Conservation (phyloP, 2,888 invertebrate genomes). For the Molanna angustata region DNA sequence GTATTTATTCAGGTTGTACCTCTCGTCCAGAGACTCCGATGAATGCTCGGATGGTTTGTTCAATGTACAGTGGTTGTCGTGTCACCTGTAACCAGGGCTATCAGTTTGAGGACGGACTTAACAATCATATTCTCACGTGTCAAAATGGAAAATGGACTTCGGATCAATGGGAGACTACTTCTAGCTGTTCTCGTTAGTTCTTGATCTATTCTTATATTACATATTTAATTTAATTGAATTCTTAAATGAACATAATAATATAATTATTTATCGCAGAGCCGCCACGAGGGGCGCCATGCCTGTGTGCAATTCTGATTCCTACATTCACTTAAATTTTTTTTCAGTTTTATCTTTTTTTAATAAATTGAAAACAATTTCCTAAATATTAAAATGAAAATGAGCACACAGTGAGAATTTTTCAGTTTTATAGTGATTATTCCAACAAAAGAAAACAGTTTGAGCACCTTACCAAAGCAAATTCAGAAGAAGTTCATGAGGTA, state of each 20-base stretch:
- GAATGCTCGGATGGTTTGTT: slow-evolving; percentile 41
- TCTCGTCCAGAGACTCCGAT: slow-evolving; percentile 38
- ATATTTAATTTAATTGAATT: slow-evolving; percentile 2
- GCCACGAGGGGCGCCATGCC: neutral
- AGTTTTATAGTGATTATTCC: too few species aligned
- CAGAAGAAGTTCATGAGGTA: too few species aligned
- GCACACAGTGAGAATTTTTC: too few species aligned
- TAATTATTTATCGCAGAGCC: neutral
- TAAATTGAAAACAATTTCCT: neutral
- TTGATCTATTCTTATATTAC: slow-evolving; percentile 14
- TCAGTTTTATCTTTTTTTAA: neutral
- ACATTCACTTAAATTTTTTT: neutral
- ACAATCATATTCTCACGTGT: slow-evolving; percentile 48
- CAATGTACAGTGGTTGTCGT: slow-evolving; percentile 48
- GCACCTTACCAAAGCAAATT: too few species aligned
- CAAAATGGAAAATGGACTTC: slow-evolving; percentile 50
- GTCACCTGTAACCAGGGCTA: slow-evolving; percentile 49
- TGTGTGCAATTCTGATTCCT: neutral
- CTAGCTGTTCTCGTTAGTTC: slow-evolving; percentile 62
- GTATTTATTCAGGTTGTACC: too few species aligned
- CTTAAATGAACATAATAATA: slow-evolving; percentile 2
- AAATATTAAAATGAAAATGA: too few species aligned
- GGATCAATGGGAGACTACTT: slow-evolving; percentile 47
- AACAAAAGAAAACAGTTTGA: too few species aligned
- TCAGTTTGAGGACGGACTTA: slow-evolving; percentile 55